These are phyloP conservation scores for Oplegnathus fasciatus DNA, from an alignment of 2,113 vertebrate species.

Conservation along the genomic window DNA sequence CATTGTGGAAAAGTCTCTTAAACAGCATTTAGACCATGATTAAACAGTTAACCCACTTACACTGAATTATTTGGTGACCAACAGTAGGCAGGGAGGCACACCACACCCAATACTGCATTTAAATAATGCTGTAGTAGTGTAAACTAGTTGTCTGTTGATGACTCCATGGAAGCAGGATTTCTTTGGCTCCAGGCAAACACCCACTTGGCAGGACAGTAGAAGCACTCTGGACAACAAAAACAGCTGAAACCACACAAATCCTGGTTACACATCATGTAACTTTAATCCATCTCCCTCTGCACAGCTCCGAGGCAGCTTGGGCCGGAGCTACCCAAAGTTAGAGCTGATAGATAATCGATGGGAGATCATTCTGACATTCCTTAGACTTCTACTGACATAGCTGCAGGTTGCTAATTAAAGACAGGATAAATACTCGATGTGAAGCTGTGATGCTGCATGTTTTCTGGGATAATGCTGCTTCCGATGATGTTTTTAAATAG, in stretches of 20 bases:
- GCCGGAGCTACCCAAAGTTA: conserved; percentile 17
- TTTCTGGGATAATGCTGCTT: conserved; percentile 3
- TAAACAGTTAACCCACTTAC: neutral
- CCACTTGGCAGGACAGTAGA: conserved; percentile 42
- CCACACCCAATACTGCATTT: neutral
- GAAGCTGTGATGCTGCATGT: conserved; percentile 24
- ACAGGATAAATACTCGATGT: conserved; percentile 14
- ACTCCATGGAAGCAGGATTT: conserved; percentile 15
- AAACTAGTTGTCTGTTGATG: conserved; percentile 28
- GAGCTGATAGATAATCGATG: conserved; percentile 44
- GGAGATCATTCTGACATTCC: conserved; percentile 8
- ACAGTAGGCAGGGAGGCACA: neutral
- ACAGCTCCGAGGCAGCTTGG: neutral
- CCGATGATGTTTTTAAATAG: conserved; percentile 29
- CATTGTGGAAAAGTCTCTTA: neutral
- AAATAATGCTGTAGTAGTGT: neutral
- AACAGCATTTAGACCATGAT: neutral
- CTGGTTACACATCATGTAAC: neutral
- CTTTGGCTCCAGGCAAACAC: conserved; percentile 37
- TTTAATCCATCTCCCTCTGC: conserved; percentile 35
- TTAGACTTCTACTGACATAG: conserved; percentile 11
- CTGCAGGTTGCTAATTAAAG: conserved; percentile 39
- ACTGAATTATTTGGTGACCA: neutral
- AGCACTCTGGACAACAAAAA: conserved; percentile 50
- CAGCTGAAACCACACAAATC: conserved; percentile 59